Evolutionary conservation across 1,140 invertebrate genomes (phyloP).

Genomic region (Cydia amplana): DNA sequence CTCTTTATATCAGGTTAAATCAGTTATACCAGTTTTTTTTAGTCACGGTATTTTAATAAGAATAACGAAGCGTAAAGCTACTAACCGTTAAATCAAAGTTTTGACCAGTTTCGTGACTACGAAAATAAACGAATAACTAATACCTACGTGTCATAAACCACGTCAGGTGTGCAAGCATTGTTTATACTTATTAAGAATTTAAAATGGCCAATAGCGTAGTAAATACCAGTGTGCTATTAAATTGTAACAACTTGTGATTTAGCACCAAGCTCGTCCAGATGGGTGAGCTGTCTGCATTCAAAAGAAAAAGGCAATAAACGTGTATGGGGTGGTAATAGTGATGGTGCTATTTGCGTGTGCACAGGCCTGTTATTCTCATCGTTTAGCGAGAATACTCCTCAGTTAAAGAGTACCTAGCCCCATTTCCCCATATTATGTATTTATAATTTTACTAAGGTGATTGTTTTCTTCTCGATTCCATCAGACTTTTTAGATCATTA

Average conservation of each 20-base stretch:
- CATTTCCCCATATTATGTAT: no score
- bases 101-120: background rate
- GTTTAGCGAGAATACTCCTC: background rate
- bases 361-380: background rate
- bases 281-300: background rate
- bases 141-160: background rate
- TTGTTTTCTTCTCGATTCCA: no score
- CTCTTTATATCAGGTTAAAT: no score
- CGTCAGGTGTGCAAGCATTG: background rate
- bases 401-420: no score
- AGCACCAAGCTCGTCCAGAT: background rate
- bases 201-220: background rate
- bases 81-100: background rate
- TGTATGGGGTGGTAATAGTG: background rate
- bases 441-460: no score
- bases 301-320: constrained; percentile 6
- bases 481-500: no score
- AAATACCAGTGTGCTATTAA: background rate
- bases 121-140: background rate
- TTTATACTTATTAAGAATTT: constrained; percentile 1
- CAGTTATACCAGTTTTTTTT: background rate
- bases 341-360: background rate
- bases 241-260: background rate
- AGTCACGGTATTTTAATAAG: background rate
- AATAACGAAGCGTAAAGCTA: background rate